phyloP scores from a whole-genome alignment of 92 coral and sea anemone genomes.

The Zoanthus sociatus region DNA sequence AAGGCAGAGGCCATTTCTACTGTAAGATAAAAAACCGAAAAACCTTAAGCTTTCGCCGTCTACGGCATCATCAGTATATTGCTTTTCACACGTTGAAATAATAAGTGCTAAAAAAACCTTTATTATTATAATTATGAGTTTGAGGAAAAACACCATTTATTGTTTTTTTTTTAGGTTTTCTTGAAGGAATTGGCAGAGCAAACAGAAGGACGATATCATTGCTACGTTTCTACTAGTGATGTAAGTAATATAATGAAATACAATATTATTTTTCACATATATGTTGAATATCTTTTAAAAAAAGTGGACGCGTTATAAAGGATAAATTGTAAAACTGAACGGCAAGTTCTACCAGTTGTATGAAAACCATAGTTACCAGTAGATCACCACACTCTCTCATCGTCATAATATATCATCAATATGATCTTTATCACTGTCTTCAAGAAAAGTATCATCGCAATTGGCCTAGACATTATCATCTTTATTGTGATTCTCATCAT shows the following conservation, averaged over 20 bases:
- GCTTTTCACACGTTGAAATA: no score
- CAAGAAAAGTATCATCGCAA: background rate
- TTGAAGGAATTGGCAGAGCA: conserved; percentile 92
- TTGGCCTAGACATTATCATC: background rate
- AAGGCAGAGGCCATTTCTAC: no score
- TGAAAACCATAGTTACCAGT: background rate
- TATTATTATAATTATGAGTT: background rate
- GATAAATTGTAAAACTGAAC: background rate
- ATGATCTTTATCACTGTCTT: background rate
- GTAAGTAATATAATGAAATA: conserved; percentile 58
- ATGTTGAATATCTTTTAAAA: background rate
- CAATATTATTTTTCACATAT: background rate
- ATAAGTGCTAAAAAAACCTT: no score
- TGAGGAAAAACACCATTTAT: background rate
- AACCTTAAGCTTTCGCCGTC: no score
- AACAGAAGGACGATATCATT: conserved; percentile 94
- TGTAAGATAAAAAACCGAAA: no score
- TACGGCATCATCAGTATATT: no score
- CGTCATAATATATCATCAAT: background rate
- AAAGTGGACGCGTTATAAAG: background rate
- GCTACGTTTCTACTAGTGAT: conserved; percentile 95
- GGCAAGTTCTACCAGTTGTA: background rate
- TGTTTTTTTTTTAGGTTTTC: conserved; percentile 69
- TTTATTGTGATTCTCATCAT: background rate
- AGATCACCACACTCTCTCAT: no score